Conservation (phyloP, 92 coral and sea anemone genomes). For the Porites rus region DNA sequence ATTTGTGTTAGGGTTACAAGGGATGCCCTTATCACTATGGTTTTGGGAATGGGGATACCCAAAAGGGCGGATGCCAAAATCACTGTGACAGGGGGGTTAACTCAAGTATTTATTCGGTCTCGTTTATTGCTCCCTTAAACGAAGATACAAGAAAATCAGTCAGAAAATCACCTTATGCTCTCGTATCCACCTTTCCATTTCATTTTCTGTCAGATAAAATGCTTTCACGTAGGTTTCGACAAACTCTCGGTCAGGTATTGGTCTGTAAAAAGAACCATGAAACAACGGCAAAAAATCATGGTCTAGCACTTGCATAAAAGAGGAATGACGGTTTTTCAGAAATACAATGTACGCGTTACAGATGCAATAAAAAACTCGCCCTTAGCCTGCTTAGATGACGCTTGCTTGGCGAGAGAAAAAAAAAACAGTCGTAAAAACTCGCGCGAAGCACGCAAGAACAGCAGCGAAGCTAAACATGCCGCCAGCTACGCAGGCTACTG, state of each 20-base stretch:
- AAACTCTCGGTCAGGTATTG: conserved; percentile 96
- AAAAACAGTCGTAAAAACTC: too few relatives aligned
- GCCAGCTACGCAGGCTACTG: too few relatives aligned
- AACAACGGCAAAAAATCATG: neutral
- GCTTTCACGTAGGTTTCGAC: conserved; percentile 99
- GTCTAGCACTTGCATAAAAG: neutral
- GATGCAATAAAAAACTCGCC: neutral
- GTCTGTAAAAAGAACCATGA: conserved; percentile 48
- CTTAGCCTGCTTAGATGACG: too few relatives aligned
- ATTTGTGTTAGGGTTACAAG: too few relatives aligned
- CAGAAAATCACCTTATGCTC: conserved; percentile 87
- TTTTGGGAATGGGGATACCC: too few relatives aligned
- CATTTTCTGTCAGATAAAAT: conserved; percentile 93
- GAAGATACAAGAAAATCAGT: neutral
- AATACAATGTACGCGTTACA: neutral
- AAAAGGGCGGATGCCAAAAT: too few relatives aligned
- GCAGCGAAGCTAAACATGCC: too few relatives aligned
- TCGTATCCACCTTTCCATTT: conserved; percentile 99
- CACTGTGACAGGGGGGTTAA: too few relatives aligned
- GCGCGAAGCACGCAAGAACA: too few relatives aligned
- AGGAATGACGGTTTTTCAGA: neutral
- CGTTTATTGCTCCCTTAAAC: neutral
- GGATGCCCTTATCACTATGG: too few relatives aligned
- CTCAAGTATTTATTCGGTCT: too few relatives aligned
- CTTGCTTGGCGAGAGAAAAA: too few relatives aligned